A percentile compares a stretch with the other conserved stretches of the same genome.
These are phyloP conservation scores for Polypedilum pembai DNA, from an alignment of 1,140 invertebrate species.

Conservation along the genomic window DNA sequence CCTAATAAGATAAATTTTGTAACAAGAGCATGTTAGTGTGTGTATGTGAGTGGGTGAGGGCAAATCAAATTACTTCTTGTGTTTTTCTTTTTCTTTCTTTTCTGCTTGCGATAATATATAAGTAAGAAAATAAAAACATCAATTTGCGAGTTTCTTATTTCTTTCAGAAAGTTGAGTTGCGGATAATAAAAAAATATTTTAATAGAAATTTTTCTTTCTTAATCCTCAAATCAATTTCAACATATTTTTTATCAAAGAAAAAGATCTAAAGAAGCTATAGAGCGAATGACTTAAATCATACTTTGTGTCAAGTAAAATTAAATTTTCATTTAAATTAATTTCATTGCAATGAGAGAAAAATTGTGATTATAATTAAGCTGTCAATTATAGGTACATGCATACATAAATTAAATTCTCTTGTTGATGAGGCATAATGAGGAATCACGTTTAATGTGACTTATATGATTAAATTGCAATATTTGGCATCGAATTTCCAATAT, in stretches of 20 bases:
- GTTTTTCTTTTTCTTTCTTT: not conserved
- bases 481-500: not conserved
- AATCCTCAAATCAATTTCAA: constrained; percentile 18
- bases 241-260: constrained; percentile 11
- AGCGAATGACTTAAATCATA: constrained; percentile 1
- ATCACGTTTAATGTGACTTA: not conserved
- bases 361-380: not conserved
- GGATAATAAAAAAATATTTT: not conserved
- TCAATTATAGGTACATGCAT: not conserved
- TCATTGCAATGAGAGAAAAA: not conserved
- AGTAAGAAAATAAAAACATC: not conserved
- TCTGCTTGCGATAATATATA: not conserved
- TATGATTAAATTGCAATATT: constrained; percentile 12
- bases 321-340: not conserved
- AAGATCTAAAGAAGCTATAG: not conserved
- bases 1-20: constrained; percentile 19
- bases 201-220: constrained; percentile 14
- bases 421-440: constrained; percentile 5
- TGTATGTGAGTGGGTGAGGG: not conserved
- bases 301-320: not conserved
- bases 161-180: not conserved
- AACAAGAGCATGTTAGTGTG: not conserved
- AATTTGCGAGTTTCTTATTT: not conserved
- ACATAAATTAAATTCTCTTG: not conserved
- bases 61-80: constrained; percentile 6